Base-by-base conservation (phyloP, 2,888 invertebrate genomes). In the Pollenia labialis region DNA sequence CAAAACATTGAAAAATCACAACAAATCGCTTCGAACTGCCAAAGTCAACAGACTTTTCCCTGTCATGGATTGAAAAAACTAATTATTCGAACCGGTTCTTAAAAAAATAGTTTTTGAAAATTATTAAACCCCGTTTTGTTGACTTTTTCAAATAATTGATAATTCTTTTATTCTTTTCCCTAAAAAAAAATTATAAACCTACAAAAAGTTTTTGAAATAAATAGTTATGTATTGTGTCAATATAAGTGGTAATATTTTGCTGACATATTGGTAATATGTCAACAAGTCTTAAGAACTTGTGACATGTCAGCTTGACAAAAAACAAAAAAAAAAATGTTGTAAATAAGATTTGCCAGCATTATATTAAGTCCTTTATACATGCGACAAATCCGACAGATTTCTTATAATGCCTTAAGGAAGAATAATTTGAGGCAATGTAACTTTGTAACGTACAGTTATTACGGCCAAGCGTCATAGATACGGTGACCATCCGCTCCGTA, bases 251-350 rank as follows among this genome's bases (percentile, higher is more conserved):
- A 66, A 68, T 32, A 52, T 23, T 66, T 68, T 82, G 82, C 82
- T 82, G 82, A 82, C 82, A 69, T 82, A 82, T 82, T 75, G 60
- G 52, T 82, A 76, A 76, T 60, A 75, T 82, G 75, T 82, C 82
- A 81, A 81, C 50, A 82, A 60, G 69, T 75, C 68, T 75, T 68
- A 82, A 82, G 68, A 69, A 75, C 60, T 82, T 75, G 64, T 40
- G 52, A 32, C 32, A 50, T 75, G 81, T 81, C 74, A 75, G 60
- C 50, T 75, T 68, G n/a, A 32, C 32, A 69, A 68, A 54, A 74
- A 42, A n/a, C n/a, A 0, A 44, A 46, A 66, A 54, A 1, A 52
- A 71, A 54, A 56, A 44, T 18, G 4, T 40, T 44, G 40, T 1
- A 18, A 16, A 14, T 40, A 12, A 52, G 46, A 4, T 52, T 46